Percentiles rank a stretch among this genome's conserved stretches.
Conservation (phyloP, 2,113 vertebrate genomes). For the Acinonyx jubatus region DNA sequence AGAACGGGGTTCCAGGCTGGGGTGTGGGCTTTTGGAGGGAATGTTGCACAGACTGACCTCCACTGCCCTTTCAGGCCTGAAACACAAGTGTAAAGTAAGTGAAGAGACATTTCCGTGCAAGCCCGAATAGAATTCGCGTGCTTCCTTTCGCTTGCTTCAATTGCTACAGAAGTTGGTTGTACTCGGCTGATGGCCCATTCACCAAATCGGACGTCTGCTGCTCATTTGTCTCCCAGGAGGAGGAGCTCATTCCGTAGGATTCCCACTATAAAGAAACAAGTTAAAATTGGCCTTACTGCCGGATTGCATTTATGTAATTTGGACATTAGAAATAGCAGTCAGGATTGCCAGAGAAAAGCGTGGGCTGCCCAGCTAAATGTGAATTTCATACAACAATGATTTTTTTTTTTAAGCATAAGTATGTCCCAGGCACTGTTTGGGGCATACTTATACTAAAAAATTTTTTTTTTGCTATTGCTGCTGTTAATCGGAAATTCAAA, state of each 20-base stretch:
- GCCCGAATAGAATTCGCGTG: background rate
- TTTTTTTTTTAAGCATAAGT: background rate
- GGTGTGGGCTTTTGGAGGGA: background rate
- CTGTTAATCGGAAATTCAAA: constrained; percentile 32
- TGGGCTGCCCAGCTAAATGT: background rate
- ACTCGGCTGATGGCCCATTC: constrained; percentile 26
- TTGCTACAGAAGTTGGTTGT: background rate
- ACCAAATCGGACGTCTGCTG: constrained; percentile 46
- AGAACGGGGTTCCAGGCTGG: background rate
- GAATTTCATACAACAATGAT: background rate
- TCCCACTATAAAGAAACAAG: constrained; percentile 26
- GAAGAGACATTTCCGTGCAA: background rate
- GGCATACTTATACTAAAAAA: background rate
- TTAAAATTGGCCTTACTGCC: constrained; percentile 30
- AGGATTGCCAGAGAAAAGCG: background rate
- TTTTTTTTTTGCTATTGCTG: background rate
- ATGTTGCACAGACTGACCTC: background rate
- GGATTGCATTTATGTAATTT: constrained; percentile 9
- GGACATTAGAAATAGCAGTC: constrained; percentile 33
- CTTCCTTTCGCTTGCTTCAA: constrained; percentile 27
- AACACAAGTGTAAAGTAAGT: constrained; percentile 31
- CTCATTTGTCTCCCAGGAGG: constrained; percentile 29
- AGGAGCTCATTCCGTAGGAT: background rate
- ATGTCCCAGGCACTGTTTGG: background rate
- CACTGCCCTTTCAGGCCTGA: background rate